Percentiles rank a stretch among this genome's conserved stretches.
Conservation (phyloP, 2,113 vertebrate species). For the Chascanopsetta lugubris region DNA sequence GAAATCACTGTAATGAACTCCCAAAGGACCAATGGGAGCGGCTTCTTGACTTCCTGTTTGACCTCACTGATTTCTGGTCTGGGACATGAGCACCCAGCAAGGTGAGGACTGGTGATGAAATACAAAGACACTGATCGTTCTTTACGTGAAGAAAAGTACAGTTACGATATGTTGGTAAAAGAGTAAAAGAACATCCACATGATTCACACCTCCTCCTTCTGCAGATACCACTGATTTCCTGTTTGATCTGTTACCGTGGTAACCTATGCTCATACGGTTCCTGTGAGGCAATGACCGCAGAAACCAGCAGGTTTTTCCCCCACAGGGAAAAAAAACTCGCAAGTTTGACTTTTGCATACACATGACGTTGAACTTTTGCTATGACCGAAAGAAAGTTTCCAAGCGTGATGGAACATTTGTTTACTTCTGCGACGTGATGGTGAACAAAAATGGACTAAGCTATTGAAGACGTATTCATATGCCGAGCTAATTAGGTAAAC, state of each 20-base stretch:
- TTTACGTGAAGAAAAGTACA: too few species aligned
- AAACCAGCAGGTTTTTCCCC: not conserved
- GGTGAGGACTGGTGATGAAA: not conserved
- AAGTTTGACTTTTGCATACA: not conserved
- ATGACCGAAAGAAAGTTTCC: not conserved
- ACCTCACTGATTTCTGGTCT: not conserved
- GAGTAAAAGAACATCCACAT: not conserved
- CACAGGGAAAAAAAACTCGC: not conserved
- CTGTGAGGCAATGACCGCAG: conserved; percentile 1
- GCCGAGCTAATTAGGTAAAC: not conserved
- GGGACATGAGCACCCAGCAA: not conserved
- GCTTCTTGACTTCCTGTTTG: not conserved
- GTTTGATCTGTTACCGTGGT: conserved; percentile 56
- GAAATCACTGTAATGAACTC: not conserved
- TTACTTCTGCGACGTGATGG: too few species aligned
- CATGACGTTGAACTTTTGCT: not conserved
- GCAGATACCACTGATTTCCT: conserved; percentile 52
- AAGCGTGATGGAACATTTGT: not conserved
- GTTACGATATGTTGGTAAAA: not conserved
- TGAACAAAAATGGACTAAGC: not conserved
- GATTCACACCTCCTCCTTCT: conserved; percentile 9
- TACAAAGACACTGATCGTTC: not conserved
- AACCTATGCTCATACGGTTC: conserved; percentile 22
- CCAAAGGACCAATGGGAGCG: not conserved
- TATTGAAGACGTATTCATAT: not conserved